Base-by-base conservation (phyloP, 1,140 invertebrate genomes). In the Penaeus japonicus region DNA sequence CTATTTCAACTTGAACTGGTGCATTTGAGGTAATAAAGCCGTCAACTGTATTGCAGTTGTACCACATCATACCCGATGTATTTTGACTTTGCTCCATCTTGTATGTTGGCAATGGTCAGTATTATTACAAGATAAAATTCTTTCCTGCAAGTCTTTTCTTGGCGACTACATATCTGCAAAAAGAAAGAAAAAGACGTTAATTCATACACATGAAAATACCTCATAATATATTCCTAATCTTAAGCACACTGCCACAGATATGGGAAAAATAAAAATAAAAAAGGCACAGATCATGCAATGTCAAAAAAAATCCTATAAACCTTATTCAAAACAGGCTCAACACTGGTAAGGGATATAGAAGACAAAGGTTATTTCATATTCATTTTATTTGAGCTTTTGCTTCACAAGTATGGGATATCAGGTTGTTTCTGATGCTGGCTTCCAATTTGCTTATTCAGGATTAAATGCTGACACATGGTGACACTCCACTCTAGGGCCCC, bases 331-430 rank as follows among this genome's bases (percentile, higher is more conserved):
- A 62, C 15, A 83, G 81, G 81, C 82, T 84, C 10, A 17, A 75
- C 75, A 54, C 24, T 55, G 27, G 73, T 27, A 88, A 77, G 80
- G 59, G 39, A 75, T 73, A 88, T 83, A 82, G 32, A 88, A 88
- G 62, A 88, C 86, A 82, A 87, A 62, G 78, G 39, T 77, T 81
- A 17, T 32, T 55, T 54, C 75, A 57, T 73, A 88, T 55, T 57
- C 22, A 47, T 88, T 88, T 88, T 82, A 82, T 88, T 54, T 22
- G 39, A 81, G 73, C 53, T n/a, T 87, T 62, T 88, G 86, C 57
- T 88, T 88, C 70, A 88, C 86, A 88, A 88, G 86, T 65, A 88
- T 88, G 86, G 86, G 86, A 88, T 88, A 88, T 88, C 86, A 88
- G 86, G 86, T 88, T 88, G 86, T 88, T 88, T 88, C 79, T 87